These are phyloP conservation scores for Lasioglossum lativentre DNA, from an alignment of 2,888 invertebrate genomes.

Conservation along the genomic window DNA sequence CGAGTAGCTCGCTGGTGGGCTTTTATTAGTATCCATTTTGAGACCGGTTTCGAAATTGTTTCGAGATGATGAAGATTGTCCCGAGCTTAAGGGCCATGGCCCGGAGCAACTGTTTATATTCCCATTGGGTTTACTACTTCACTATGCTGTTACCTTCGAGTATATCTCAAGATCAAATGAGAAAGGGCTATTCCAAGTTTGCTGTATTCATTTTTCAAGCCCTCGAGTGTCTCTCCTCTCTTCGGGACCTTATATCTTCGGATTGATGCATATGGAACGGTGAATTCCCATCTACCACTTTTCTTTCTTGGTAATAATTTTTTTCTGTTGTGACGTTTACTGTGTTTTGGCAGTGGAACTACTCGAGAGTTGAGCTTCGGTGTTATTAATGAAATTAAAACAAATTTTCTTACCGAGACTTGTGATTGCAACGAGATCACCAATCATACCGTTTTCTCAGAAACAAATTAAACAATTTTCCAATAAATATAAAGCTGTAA, in stretches of 20 bases:
- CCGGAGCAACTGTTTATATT: not conserved
- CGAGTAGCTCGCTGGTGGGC: not conserved
- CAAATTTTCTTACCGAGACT: not conserved
- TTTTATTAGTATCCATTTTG: not conserved
- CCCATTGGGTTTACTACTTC: conserved; percentile 5
- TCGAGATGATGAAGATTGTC: not conserved
- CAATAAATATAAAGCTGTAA: too few species aligned
- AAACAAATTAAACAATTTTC: too few species aligned
- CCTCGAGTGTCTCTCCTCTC: not conserved
- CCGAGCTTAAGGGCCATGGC: not conserved
- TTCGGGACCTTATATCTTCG: not conserved
- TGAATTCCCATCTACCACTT: not conserved
- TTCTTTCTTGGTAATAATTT: not conserved
- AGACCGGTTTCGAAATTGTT: not conserved
- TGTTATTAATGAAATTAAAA: not conserved
- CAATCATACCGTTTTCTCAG: too few species aligned
- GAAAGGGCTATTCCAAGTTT: not conserved
- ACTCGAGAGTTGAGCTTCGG: not conserved
- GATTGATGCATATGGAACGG: not conserved
- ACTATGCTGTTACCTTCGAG: not conserved
- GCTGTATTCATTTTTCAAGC: not conserved
- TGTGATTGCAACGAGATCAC: too few species aligned
- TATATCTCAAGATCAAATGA: not conserved
- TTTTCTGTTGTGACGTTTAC: not conserved
- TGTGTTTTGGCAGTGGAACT: not conserved